Evolutionary conservation across 2,888 invertebrate species (phyloP).

Genomic region (Cryptophagus acutangulus): DNA sequence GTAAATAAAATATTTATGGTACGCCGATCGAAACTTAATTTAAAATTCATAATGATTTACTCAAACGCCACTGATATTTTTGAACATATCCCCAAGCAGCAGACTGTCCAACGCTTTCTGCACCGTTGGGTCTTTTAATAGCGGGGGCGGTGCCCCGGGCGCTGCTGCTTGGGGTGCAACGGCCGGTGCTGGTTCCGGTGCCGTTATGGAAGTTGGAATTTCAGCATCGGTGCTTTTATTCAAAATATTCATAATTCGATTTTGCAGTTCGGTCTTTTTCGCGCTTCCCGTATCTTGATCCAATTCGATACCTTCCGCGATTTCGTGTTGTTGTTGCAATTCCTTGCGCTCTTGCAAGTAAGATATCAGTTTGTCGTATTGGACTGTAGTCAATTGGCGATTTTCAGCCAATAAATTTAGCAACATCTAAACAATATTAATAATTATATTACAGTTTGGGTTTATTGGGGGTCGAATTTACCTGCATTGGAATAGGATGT

Average conservation of each 20-base stretch:
- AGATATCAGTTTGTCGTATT: conserved; percentile 72
- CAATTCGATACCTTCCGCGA: conserved; percentile 60
- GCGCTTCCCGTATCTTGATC: conserved; percentile 50
- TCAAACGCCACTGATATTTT: conserved; percentile 47
- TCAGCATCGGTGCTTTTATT: conserved; percentile 51
- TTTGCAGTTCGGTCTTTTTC: conserved; percentile 68
- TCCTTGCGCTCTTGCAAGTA: conserved; percentile 71
- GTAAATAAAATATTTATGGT: conserved; percentile 28
- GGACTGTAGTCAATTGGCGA: conserved; percentile 67
- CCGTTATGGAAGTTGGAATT: conserved; percentile 38
- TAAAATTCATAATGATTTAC: too few species aligned
- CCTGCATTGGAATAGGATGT: conserved; percentile 64
- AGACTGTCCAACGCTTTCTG: conserved; percentile 73
- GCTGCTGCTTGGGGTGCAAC: too few species aligned
- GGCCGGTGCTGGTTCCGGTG: conserved; percentile 34
- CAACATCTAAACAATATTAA: conserved; percentile 47
- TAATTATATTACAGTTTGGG: conserved; percentile 4
- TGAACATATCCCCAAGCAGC: conserved; percentile 55
- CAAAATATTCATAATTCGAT: conserved; percentile 72
- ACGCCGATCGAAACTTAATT: conserved; percentile 7
- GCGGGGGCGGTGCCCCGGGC: conserved; percentile 38
- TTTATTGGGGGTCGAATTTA: conserved; percentile 17
- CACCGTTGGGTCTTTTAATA: conserved; percentile 73
- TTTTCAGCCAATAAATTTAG: conserved; percentile 80
- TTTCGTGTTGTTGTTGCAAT: conserved; percentile 68